Percentiles rank a stretch among this genome's conserved stretches.
These are phyloP conservation scores for Macaca mulatta DNA, from an alignment of 2,113 vertebrate species.

Conservation along the genomic window DNA sequence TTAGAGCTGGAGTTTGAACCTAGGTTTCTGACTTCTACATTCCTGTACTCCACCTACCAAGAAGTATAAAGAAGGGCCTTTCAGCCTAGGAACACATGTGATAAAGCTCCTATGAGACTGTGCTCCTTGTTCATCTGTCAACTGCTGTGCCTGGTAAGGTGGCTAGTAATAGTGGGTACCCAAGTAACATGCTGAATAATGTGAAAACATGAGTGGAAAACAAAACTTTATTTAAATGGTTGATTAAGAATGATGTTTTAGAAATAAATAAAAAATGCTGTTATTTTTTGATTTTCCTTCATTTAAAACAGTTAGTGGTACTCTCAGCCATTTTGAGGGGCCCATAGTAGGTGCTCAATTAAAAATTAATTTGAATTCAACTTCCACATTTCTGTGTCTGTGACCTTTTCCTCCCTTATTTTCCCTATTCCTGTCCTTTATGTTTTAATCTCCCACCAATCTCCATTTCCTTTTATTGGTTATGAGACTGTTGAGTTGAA, in stretches of 20 bases:
- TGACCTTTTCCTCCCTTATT: not conserved
- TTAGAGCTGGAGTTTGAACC: slow-evolving; percentile 38
- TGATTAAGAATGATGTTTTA: slow-evolving; percentile 53
- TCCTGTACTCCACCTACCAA: not conserved
- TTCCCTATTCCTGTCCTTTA: not conserved
- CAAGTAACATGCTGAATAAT: not conserved
- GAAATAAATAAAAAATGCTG: slow-evolving; percentile 38
- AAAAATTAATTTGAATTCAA: slow-evolving; percentile 57
- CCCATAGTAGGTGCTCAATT: not conserved
- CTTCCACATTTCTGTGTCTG: slow-evolving; percentile 7
- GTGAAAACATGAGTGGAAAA: slow-evolving; percentile 33
- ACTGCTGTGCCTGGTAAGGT: slow-evolving; percentile 18
- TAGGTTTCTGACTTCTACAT: slow-evolving; percentile 3
- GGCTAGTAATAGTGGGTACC: not conserved
- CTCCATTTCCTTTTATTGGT: slow-evolving; percentile 32
- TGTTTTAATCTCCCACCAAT: slow-evolving; percentile 3
- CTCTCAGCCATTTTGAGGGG: not conserved
- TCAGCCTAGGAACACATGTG: not conserved
- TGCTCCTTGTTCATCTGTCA: slow-evolving; percentile 14
- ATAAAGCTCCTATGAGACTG: not conserved
- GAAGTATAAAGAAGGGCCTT: slow-evolving; percentile 32
- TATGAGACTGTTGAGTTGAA: slow-evolving; percentile 41
- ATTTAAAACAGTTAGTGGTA: slow-evolving; percentile 44
- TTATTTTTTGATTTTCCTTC: slow-evolving; percentile 44
- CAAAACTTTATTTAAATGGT: slow-evolving; percentile 11